phyloP scores from a whole-genome alignment of 2,797 vertebrate species.

The Neosilurus hyrtlii region DNA sequence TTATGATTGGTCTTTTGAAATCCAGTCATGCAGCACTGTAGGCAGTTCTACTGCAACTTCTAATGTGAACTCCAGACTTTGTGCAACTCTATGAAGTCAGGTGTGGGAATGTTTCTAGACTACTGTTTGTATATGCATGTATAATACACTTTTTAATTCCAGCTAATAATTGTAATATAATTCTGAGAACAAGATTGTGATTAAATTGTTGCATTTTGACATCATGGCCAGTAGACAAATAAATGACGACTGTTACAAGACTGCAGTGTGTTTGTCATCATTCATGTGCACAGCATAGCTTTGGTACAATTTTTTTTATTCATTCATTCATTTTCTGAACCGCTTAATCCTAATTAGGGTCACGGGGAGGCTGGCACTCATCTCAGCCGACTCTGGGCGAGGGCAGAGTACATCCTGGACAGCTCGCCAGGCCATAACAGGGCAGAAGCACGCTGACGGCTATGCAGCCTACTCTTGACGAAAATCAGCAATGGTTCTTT shows the following conservation, averaged over 20 bases:
- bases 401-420: too few species aligned
- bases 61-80: constrained; percentile 36
- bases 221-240: constrained; percentile 45
- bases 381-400: too few species aligned
- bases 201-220: constrained; percentile 34
- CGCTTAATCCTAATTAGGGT: too few species aligned
- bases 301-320: too few species aligned
- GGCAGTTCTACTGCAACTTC: constrained; percentile 22
- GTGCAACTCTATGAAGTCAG: constrained; percentile 27
- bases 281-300: neutral
- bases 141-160: constrained; percentile 35
- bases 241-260: constrained; percentile 48
- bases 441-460: too few species aligned
- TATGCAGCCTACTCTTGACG: too few species aligned
- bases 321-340: too few species aligned
- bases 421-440: too few species aligned
- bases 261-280: neutral
- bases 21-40: constrained; percentile 19
- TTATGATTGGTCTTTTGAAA: constrained; percentile 27
- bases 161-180: constrained; percentile 50
- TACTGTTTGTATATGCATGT: constrained; percentile 49
- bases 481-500: too few species aligned
- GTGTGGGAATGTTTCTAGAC: constrained; percentile 39
- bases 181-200: constrained; percentile 41
- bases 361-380: too few species aligned